Conservation (phyloP, 2,113 vertebrate genomes). For the Sciurus niger region DNA sequence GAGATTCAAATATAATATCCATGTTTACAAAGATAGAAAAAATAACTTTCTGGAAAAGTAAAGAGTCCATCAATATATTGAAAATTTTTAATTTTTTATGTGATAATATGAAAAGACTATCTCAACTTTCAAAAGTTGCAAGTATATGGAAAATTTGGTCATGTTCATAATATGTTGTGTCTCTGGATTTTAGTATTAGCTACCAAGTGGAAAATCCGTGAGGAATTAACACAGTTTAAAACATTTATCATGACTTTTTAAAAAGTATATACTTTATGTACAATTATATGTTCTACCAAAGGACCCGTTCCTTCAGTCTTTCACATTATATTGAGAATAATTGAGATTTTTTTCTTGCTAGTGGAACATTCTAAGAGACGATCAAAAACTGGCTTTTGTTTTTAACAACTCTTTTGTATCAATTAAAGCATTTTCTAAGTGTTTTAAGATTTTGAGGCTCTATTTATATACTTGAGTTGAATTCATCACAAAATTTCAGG, state of each 20-base stretch:
- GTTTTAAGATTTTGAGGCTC: conserved; percentile 10
- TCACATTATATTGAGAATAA: not conserved
- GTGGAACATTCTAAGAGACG: not conserved
- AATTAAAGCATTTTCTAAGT: conserved; percentile 51
- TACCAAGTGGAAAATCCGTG: conserved; percentile 40
- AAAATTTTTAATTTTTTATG: conserved; percentile 29
- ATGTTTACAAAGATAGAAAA: conserved; percentile 31
- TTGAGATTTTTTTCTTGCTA: not conserved
- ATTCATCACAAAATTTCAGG: conserved; percentile 61
- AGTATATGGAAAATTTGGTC: not conserved
- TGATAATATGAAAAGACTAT: conserved; percentile 51
- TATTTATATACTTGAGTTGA: conserved; percentile 45
- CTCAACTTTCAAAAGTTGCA: conserved; percentile 38
- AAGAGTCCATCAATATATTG: not conserved
- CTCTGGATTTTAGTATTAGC: conserved; percentile 49
- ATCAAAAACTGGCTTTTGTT: not conserved
- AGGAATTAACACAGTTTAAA: conserved; percentile 43
- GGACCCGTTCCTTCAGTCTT: not conserved
- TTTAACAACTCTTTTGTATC: not conserved
- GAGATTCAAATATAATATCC: not conserved
- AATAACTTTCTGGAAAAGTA: not conserved
- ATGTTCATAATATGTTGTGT: conserved; percentile 14
- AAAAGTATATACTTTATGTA: not conserved
- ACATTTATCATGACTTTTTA: not conserved
- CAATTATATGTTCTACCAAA: conserved; percentile 2